phyloP scores from a whole-genome alignment of 1,140 invertebrate genomes.

The Aphelenchoides avenae region DNA sequence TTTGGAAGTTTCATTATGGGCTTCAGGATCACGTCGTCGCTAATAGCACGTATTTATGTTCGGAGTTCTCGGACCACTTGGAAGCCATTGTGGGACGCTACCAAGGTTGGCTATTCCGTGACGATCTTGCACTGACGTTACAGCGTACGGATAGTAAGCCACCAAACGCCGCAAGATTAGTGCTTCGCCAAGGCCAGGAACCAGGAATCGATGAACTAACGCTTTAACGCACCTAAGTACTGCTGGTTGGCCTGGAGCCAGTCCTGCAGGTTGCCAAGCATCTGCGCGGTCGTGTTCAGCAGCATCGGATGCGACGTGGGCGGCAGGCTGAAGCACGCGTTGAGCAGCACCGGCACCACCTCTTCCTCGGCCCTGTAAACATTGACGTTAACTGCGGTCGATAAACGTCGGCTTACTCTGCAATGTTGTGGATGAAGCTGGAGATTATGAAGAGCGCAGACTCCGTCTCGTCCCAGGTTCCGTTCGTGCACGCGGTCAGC shows the following conservation, averaged over 20 bases:
- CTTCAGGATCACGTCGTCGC: no score
- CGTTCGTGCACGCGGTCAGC: constrained; percentile 52
- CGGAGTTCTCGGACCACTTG: no score
- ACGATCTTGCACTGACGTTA: no score
- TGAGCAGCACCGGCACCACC: constrained; percentile 83
- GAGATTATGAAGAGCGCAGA: constrained; percentile 93
- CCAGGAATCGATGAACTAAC: no score
- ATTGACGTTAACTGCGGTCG: constrained; percentile 9
- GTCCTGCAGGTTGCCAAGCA: constrained; percentile 86
- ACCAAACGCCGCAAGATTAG: no score
- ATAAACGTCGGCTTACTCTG: constrained; percentile 73
- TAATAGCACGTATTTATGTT: no score
- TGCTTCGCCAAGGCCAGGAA: no score
- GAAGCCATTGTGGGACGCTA: no score
- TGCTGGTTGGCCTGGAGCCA: constrained; percentile 86
- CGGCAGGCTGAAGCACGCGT: constrained; percentile 79
- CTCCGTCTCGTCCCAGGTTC: constrained; percentile 85
- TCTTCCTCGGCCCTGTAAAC: constrained; percentile 77
- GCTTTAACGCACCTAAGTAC: constrained; percentile 68
- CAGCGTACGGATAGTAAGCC: no score
- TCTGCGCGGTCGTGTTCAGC: constrained; percentile 76
- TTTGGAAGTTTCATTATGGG: no score
- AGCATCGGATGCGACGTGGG: constrained; percentile 80
- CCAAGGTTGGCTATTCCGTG: no score
- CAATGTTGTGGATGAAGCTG: constrained; percentile 85